Percentiles rank a stretch among this genome's conserved stretches.
Evolutionary conservation across 2,113 vertebrate species (phyloP).

Genomic region (Delphinapterus leucas): DNA sequence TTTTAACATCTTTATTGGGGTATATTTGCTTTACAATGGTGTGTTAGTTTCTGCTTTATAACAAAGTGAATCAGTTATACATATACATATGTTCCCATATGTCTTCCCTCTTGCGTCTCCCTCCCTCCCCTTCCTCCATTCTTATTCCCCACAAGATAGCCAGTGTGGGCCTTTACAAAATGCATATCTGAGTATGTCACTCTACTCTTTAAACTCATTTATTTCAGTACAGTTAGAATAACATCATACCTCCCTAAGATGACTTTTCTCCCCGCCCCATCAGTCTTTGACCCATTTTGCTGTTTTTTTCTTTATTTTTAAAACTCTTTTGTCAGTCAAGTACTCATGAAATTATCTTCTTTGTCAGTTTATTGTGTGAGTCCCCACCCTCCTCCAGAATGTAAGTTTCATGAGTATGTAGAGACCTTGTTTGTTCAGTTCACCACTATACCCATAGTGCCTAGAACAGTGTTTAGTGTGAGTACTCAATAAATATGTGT

Average conservation of each 20-base stretch:
- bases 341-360: neutral
- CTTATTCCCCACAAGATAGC: neutral
- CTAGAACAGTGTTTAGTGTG: neutral
- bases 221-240: neutral
- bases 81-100: no score
- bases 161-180: neutral
- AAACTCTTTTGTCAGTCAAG: neutral
- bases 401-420: neutral
- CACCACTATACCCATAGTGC: neutral
- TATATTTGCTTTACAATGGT: no score
- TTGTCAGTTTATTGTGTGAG: neutral
- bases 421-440: neutral
- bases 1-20: no score
- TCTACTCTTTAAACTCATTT: neutral
- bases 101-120: no score
- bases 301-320: neutral
- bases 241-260: neutral
- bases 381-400: neutral
- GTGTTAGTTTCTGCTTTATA: no score
- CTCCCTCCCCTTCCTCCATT: neutral
- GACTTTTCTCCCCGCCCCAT: neutral
- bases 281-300: neutral
- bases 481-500: neutral
- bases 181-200: fast-evolving
- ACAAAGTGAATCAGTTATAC: no score